Evolutionary conservation across 2,113 vertebrate genomes (phyloP), one percentile per base, ranked within the genome.

Genomic region (Peromyscus polionotus): DNA sequence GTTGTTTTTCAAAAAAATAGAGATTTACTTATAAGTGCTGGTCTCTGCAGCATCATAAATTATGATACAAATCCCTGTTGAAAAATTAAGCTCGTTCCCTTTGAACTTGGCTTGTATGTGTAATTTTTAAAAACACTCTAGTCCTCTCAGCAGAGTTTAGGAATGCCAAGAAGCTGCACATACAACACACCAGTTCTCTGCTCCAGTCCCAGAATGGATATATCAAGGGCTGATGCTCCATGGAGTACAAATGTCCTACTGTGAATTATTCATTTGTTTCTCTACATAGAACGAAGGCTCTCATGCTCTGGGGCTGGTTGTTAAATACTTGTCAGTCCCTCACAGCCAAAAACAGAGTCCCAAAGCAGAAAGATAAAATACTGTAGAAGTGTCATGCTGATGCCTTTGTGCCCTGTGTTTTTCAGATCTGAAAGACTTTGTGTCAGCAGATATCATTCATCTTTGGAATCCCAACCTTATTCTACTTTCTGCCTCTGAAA

Each of bases 271-370:
- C 13, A 54, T 88, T 90, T 42, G 3, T 59, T 89, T 89, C 33
- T 39, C 45, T 33, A 67, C 13, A 28, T 39, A 68, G 11, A 39
- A 11, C 17, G 48, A 9, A 63, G 13, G 51, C 3, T 90, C 11
- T 88, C 17, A 72, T 33, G 48, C 6, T 75, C 22, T 80, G 12
- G 26, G 8, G 9, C 39, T 75, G 2, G 2, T 92, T 22, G 17
- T 33, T 65, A 85, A 92, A 72, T 95, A 95, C 85, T 72, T 92
- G 0, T n/a, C 19, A 51, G n/a, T n/a, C 19, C 33, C 20, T 80
- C 57, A 68, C 3, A 45, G 26, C 7, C 45, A 59, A 63, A 72
- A 11, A 13, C n/a, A 89, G 26, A 63, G 0, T 45, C 57, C 1
- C 76, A 61, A 72, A 67, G 10, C n/a, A 48, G 42, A 33, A 77